Base-by-base conservation (phyloP, 2,888 invertebrate species). In the Acronicta leporina region DNA sequence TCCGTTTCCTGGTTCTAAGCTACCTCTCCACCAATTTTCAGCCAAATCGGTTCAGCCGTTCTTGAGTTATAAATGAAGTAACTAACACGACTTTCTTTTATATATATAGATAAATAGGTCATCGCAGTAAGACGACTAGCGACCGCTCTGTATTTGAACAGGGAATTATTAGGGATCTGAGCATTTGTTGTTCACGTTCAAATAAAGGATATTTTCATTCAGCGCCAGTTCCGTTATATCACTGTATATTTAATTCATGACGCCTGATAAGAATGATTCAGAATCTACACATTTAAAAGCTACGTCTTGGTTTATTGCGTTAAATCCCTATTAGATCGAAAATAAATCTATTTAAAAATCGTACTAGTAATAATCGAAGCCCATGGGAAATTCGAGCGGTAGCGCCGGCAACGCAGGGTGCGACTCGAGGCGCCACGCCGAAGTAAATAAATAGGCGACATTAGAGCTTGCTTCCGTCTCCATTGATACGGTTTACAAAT, bases 381-480 rank as follows among this genome's bases (percentile, higher is more conserved):
- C 76, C 79, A 69, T 73, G 85, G 80, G 83, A 82, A 83, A 84
- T 84, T 72, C 66, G 68, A 68, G 63, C 59, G 52, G 41, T 45
- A 30, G 15, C 50, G 46, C 41, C 14, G 51, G 45, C 44, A 48
- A 38, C 42, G 47, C 42, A 49, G 42, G 51, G 50, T 56, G 59
- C 50, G 53, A 50, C 60, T 52, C 35, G 61, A 54, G 50, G 53
- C 49, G 48, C 40, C 51, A 62, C 51, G 38, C n/a, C 38, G 63
- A 50, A 64, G 57, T 70, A 73, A 71, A 75, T 73, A 72, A 66
- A 75, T 75, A 77, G 63, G 59, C 63, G 56, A 68, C 68, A 75
- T 79, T 72, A 68, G 53, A 55, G 45, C 55, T 44, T 51, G 56
- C 67, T 68, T 66, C 68, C 62, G 52, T 44, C 62, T 70, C 64